Conservation (phyloP, 2,797 vertebrate genomes). For the Aldrovandia affinis region DNA sequence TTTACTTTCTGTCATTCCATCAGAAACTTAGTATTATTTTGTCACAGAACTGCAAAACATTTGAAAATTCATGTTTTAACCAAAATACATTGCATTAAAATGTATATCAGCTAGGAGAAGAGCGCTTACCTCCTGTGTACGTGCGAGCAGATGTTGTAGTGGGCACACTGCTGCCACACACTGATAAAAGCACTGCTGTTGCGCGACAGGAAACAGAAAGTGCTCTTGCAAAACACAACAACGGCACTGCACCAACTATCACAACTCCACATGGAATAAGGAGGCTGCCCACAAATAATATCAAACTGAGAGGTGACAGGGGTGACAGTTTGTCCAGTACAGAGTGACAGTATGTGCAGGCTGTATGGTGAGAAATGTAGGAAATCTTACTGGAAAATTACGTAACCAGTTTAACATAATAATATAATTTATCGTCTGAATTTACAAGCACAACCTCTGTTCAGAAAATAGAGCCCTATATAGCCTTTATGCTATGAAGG, state of each 20-base stretch:
- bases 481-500: no score
- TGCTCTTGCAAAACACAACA: background rate
- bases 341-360: background rate
- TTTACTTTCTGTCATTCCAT: background rate
- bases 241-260: background rate
- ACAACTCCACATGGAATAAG: background rate
- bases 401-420: background rate
- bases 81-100: no score
- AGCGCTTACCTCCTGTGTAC: constrained; percentile 61
- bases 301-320: background rate
- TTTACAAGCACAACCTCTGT: background rate
- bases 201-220: constrained; percentile 27
- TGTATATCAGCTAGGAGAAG: no score
- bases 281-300: background rate
- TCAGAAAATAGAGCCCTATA: background rate
- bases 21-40: background rate
- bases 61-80: background rate
- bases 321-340: background rate
- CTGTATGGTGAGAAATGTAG: background rate
- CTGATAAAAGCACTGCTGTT: constrained; percentile 67
- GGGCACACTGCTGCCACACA: constrained; percentile 60
- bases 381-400: background rate
- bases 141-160: constrained; percentile 32
- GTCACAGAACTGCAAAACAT: background rate
- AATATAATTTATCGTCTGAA: background rate